A percentile compares a stretch with the other conserved stretches of the same genome.
Evolutionary conservation across 2,113 vertebrate genomes (phyloP).

Genomic region (Plestiodon gilberti): DNA sequence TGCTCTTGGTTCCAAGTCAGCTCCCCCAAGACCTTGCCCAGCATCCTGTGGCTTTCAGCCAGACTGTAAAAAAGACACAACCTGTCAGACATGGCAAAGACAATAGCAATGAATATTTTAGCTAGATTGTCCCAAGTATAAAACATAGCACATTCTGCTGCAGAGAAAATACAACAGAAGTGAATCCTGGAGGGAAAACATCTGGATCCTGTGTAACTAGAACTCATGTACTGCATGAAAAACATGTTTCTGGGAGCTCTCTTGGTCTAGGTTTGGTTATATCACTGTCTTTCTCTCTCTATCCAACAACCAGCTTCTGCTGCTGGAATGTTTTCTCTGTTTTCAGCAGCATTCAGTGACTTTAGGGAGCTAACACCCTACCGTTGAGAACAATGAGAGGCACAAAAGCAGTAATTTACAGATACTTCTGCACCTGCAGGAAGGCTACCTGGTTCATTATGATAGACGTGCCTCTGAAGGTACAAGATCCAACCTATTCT

Average conservation of each 20-base stretch:
- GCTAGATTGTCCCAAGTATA: neutral
- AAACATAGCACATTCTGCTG: neutral
- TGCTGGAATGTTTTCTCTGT: constrained; percentile 6
- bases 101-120: neutral
- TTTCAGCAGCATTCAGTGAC: constrained; percentile 1
- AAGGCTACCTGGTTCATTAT: constrained; percentile 22
- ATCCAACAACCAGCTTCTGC: neutral
- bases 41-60: neutral
- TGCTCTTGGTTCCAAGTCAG: neutral
- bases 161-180: neutral
- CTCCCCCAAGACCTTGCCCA: neutral
- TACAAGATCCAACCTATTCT: constrained; percentile 13
- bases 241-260: neutral
- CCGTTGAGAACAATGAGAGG: neutral
- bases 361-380: constrained; percentile 13
- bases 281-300: neutral
- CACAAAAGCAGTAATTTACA: constrained; percentile 42
- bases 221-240: neutral
- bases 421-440: neutral
- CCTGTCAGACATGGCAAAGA: neutral
- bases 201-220: neutral
- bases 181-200: neutral
- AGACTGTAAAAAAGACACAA: neutral
- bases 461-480: constrained; percentile 3
- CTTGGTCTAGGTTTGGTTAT: neutral